Evolutionary conservation across 2,113 vertebrate genomes (phyloP), one percentile per base, ranked within the genome.

Genomic region (Puffinus mauretanicus): DNA sequence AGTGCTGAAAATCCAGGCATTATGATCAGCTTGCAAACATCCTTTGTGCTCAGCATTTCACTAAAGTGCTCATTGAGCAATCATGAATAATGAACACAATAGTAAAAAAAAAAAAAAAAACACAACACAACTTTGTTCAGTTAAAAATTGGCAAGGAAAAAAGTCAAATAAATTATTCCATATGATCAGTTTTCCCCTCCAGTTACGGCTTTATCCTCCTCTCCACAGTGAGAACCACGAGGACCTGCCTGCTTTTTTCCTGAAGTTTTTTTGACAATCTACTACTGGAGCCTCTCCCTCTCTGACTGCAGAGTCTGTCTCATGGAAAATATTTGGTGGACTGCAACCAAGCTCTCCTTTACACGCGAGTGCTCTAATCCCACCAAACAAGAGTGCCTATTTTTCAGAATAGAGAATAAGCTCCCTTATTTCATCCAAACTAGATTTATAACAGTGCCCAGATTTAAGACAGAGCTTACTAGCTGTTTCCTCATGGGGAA

Each of bases 111-210:
- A 32, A 40, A n/a, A 22, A 61, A 40, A 40, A 38, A 38, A 38
- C 40, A 4, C 12, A 44, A 21, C 26, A 78, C 38, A 87, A 88
- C 46, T 94, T 70, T 55, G 15, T 87, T 97, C 46, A 60, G 91
- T 95, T 94, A 90, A 94, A 93, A 94, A 86, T 36, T 90, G 90
- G 78, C 88, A 94, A 81, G 82, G 58, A 91, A 90, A 91, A 86
- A 93, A 70, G 29, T 66, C 75, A 95, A 90, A 92, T 95, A 94
- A 97, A 96, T 96, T 95, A 97, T 95, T 97, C 95, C 89, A 91
- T 96, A 93, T 88, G 93, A 96, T 90, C 84, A 78, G 38, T 62
- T 93, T 95, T 85, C 82, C 67, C 87, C 42, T 96, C 60, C 71
- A 96, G 93, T 93, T 91, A 81, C 34, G 90, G 55, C 42, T 95